phyloP scores from a whole-genome alignment of 2,888 invertebrate species.

The Cepaea hortensis region DNA sequence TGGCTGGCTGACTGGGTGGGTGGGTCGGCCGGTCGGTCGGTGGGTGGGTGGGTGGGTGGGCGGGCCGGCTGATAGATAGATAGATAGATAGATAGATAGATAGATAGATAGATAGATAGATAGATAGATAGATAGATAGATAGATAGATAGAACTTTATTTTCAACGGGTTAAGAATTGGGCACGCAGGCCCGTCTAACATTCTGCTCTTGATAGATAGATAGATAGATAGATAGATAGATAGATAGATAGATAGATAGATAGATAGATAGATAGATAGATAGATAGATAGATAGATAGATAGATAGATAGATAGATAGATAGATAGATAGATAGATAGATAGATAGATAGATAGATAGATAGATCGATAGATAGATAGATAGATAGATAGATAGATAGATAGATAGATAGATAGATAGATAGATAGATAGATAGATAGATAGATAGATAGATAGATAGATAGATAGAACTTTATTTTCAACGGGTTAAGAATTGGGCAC shows the following conservation, averaged over 20 bases:
- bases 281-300: slow-evolving; percentile 7
- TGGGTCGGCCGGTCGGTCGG: too few species aligned
- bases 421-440: background rate
- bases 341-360: slow-evolving; percentile 7
- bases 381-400: background rate
- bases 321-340: slow-evolving; percentile 7
- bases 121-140: background rate
- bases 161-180: too few species aligned
- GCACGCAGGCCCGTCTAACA: too few species aligned
- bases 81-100: slow-evolving; percentile 19
- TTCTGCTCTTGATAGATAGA: background rate
- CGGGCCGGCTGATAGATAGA: slow-evolving; percentile 19
- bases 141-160: slow-evolving; percentile 19
- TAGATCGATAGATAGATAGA: slow-evolving; percentile 1
- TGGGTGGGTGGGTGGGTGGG: too few species aligned
- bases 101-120: slow-evolving; percentile 14
- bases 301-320: slow-evolving; percentile 7
- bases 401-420: background rate
- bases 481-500: too few species aligned
- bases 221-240: slow-evolving; percentile 13
- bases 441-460: too few species aligned
- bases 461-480: too few species aligned
- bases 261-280: slow-evolving; percentile 7
- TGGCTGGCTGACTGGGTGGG: too few species aligned
- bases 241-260: slow-evolving; percentile 9